Base-by-base conservation (phyloP, 1,140 invertebrate species). In the Drosophila eugracilis region DNA sequence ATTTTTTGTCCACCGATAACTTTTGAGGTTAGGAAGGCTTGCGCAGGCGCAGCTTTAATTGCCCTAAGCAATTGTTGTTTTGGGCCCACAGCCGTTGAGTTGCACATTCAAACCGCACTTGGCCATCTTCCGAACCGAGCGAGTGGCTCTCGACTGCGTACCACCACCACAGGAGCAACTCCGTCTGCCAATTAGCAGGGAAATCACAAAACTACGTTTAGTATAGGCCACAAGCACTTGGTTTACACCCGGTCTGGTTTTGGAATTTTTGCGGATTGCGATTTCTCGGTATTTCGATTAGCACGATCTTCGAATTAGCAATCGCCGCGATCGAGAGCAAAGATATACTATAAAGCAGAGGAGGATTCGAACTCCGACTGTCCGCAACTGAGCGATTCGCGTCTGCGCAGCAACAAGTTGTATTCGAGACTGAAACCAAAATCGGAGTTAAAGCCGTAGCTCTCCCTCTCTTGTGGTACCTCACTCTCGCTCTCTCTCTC, bases 321-420 rank as follows among this genome's bases (percentile, higher is more conserved):
- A 75, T 45, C 67, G 71, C 48, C 36, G 55, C 59, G 60, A 78
- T 60, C 63, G 48, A 44, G 41, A 17, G 3, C 48, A 26, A 45
- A 32, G 19, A 32, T 36, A 53, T 42, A n/a, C n/a, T n/a, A n/a
- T n/a, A n/a, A n/a, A n/a, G n/a, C n/a, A 44, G 36, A 14, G 41
- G 36, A 50, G 26, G 37, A 45, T 42, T 59, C 22, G 44, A 28
- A 24, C 42, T 54, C 30, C 1, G 21, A 19, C 21, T 17, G 14
- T 39, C 32, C 47, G 48, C 47, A 14, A 14, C 22, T 34, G 24
- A 37, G 32, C 77, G 58, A 66, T 72, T 78, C 66, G 88, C 88
- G 83, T 81, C 88, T 90, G 84, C 77, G 89, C 89, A 90, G 84
- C 79, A 73, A 85, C 78, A 90, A 85, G 88, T 90, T 80, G 44